Evolutionary conservation across 2,797 vertebrate genomes (phyloP), one percentile per base, ranked within the genome.

Genomic region (Oreochromis mossambicus): DNA sequence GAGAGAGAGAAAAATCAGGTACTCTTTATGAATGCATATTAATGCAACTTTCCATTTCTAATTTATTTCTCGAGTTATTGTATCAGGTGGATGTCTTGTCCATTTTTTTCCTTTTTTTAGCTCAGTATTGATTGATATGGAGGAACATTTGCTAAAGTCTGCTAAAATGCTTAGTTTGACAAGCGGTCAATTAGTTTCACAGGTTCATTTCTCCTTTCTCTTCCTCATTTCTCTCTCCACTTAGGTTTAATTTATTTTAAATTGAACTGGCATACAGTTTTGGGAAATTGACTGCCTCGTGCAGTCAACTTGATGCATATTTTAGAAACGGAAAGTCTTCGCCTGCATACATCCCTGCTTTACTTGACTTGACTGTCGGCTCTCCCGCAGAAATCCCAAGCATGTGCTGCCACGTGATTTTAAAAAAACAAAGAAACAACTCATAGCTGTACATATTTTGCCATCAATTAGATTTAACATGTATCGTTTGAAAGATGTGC

Each of bases 221-320:
- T 88, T 93, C 73, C 83, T 94, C 93, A 83, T 88, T 56, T 88
- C 91, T 87, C 80, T 92, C 84, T 94, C 87, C 86, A 91, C 84
- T 92, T 93, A 90, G 82, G 92, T 94, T 94, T 96, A 94, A 96
- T 96, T 96, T 96, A 96, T 96, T 96, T 96, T 87, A 92, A 93
- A 93, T 89, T 87, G 83, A 94, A 94, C 91, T 91, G 91, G 86
- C 91, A 84, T 89, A 91, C 91, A 90, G 84, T 94, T 94, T 92
- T 88, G 88, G 90, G 81, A 92, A 91, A 94, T 88, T 87, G 88
- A 92, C 85, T 94, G 92, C 93, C 91, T 94, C 82, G 76, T 83
- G 58, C 81, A 81, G 88, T 92, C 89, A 80, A 82, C 86, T 88
- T 87, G 84, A 91, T 88, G 68, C 87, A 87, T 89, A 82, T 91